Base-by-base conservation (phyloP, 2,113 vertebrate species). In the Festucalex cinctus region DNA sequence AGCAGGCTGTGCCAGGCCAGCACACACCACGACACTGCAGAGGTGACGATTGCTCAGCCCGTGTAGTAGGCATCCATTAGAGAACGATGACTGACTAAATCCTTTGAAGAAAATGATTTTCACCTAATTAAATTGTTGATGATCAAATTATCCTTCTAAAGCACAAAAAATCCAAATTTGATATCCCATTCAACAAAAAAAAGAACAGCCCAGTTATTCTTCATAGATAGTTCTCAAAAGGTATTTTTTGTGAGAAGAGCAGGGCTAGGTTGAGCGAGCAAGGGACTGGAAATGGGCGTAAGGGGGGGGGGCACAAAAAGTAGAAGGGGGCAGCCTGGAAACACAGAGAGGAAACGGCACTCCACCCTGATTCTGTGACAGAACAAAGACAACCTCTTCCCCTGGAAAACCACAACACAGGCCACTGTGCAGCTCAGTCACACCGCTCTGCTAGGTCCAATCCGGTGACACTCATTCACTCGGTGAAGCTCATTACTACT, bases 281-380 rank as follows among this genome's bases (percentile, higher is more conserved):
- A 51, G 56, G 43, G 74, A 70, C 37, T 64, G 44, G 65, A 46
- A 82, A 77, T 54, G 69, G 32, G 73, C 76, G 75, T 65, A 75
- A 71, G 79, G 65, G 57, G 28, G 69, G 56, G 67, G 62, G 68
- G 71, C 46, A 71, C 43, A 69, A 74, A 81, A 82, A 79, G 72
- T 77, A 69, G 68, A 41, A 65, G 70, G 54, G 68, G 32, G 20
- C 14, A 44, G 74, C 22, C 79, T 86, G 85, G 88, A 91, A 91
- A 91, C 84, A 84, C 84, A 83, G 80, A 72, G 89, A 92, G 90
- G 91, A 91, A 91, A 88, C 63, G 65, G 82, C 82, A 88, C 91
- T 89, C 88, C 90, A 89, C 91, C 90, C 89, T 87, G 78, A 88
- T 86, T 81, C 80, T 79, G 79, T 74, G 75, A 74, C 69, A 86